phyloP scores from a whole-genome alignment of 2,888 invertebrate genomes.

The Coleophora flavipennella region DNA sequence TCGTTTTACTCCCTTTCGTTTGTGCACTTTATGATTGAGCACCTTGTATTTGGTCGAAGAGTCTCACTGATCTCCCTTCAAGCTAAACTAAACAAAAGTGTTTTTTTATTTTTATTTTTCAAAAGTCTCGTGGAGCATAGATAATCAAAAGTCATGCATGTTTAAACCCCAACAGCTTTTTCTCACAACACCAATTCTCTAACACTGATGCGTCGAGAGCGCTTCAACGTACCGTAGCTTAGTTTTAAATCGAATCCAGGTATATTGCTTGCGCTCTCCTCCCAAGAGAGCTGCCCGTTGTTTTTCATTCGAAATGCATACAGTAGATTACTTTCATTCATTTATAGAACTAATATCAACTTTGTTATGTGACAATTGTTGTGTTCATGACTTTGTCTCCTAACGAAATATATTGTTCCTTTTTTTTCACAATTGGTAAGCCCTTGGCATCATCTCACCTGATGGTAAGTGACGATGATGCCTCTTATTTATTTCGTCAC shows the following conservation, averaged over 20 bases:
- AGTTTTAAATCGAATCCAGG: slow-evolving; percentile 59
- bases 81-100: too few species aligned
- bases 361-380: slow-evolving; percentile 25
- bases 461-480: too few species aligned
- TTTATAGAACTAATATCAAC: slow-evolving; percentile 39
- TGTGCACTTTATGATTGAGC: too few species aligned
- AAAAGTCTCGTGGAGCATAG: not conserved
- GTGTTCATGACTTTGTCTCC: not conserved
- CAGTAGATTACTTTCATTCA: slow-evolving; percentile 26
- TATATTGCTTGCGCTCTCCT: slow-evolving; percentile 41
- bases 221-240: slow-evolving; percentile 24
- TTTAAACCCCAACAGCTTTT: not conserved
- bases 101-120: not conserved
- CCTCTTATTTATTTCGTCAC: too few species aligned
- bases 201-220: not conserved
- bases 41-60: too few species aligned
- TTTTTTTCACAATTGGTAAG: too few species aligned
- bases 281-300: slow-evolving; percentile 42
- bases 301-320: slow-evolving; percentile 47
- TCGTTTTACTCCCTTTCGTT: too few species aligned
- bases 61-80: too few species aligned
- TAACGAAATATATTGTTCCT: too few species aligned
- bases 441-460: too few species aligned
- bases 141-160: too few species aligned
- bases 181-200: not conserved